Evolutionary conservation across 92 coral and sea anemone genomes (phyloP).

Genomic region (Porites divaricata): DNA sequence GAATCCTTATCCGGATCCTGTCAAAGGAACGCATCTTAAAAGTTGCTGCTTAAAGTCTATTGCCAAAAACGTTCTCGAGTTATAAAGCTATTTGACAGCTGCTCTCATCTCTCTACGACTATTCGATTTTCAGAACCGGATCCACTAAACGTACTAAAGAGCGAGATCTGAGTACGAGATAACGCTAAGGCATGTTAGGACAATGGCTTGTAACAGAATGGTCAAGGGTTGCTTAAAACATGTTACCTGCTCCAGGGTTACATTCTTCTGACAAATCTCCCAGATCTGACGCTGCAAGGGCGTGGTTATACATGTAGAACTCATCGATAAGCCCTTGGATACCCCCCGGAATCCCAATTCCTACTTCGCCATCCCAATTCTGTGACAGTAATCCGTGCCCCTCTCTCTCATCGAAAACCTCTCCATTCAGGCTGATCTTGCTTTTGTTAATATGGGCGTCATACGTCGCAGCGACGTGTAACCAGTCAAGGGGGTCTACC

Average conservation of each 20-base stretch:
- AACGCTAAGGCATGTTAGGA: too few species aligned
- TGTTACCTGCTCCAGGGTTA: slow-evolving; percentile 80
- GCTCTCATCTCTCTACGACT: too few species aligned
- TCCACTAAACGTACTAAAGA: too few species aligned
- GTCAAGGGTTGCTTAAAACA: not conserved
- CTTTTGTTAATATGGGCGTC: slow-evolving; percentile 85
- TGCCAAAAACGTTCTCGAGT: too few species aligned
- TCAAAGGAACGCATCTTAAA: too few species aligned
- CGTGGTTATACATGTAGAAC: slow-evolving; percentile 91
- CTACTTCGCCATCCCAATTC: slow-evolving; percentile 94
- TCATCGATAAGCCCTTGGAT: slow-evolving; percentile 88
- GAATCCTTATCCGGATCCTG: too few species aligned
- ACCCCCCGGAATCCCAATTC: slow-evolving; percentile 86
- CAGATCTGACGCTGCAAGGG: slow-evolving; percentile 91
- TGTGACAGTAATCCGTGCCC: slow-evolving; percentile 89
- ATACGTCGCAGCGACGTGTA: slow-evolving; percentile 90
- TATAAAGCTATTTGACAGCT: too few species aligned
- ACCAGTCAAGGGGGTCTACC: slow-evolving; percentile 86
- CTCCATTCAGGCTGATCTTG: slow-evolving; percentile 87
- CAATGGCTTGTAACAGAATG: too few species aligned
- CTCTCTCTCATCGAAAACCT: slow-evolving; percentile 73
- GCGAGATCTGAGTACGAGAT: too few species aligned
- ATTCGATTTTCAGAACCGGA: too few species aligned
- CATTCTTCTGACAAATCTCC: slow-evolving; percentile 85
- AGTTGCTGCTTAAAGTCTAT: too few species aligned